Evolutionary conservation across 2,888 invertebrate genomes (phyloP).

Genomic region (Melangyna quadrimaculata): DNA sequence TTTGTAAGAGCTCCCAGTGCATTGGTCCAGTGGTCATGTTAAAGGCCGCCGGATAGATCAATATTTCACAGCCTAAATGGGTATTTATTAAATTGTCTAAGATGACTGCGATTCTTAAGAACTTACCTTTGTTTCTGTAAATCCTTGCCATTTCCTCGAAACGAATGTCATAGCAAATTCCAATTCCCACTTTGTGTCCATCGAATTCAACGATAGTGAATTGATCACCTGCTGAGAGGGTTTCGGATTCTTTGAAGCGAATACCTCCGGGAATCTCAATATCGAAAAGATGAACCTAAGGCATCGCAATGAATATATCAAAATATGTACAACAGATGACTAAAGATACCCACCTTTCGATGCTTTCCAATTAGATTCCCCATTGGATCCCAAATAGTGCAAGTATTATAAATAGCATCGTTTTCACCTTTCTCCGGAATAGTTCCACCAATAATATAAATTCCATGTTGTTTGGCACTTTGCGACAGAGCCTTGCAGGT

Average conservation of each 20-base stretch:
- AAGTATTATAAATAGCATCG: constrained; percentile 89
- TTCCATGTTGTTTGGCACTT: constrained; percentile 88
- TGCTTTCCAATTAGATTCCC: constrained; percentile 91
- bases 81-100: not conserved
- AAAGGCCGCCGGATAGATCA: constrained; percentile 97
- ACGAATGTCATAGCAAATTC: constrained; percentile 96
- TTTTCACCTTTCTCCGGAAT: constrained; percentile 89
- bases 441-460: constrained; percentile 94
- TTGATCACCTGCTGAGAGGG: constrained; percentile 88
- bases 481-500: constrained; percentile 87
- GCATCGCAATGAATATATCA: not conserved
- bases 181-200: constrained; percentile 90
- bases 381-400: constrained; percentile 90
- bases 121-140: constrained; percentile 84
- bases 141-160: constrained; percentile 93
- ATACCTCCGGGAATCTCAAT: constrained; percentile 96
- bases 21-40: constrained; percentile 97
- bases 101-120: not conserved
- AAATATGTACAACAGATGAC: not conserved
- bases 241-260: constrained; percentile 95
- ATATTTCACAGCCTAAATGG: constrained; percentile 87
- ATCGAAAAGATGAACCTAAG: constrained; percentile 92
- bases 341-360: constrained; percentile 89
- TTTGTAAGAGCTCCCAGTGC: constrained; percentile 94
- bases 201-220: constrained; percentile 88